Base-by-base conservation (phyloP, 2,888 invertebrate species). In the Dichetophora obliterata region DNA sequence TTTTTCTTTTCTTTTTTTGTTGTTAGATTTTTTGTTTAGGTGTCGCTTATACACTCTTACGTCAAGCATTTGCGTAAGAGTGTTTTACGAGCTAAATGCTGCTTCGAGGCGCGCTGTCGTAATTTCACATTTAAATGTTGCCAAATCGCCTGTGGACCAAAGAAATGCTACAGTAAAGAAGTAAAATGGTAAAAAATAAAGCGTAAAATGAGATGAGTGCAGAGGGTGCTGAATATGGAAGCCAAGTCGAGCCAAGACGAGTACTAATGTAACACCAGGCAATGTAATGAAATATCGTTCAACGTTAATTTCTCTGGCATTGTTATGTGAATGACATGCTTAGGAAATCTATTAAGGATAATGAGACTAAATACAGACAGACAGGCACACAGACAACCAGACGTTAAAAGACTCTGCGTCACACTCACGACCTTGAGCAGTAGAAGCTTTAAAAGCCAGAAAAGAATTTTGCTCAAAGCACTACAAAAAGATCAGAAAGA, bases 271-370 rank as follows among this genome's bases (percentile, higher is more conserved):
- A 43, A 48, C 22, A 24, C 65, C 14, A 50, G n/a, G 71, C 37
- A 54, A 71, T 19, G 52, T 52, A 63, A 75, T 71, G 57, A 71
- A 65, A 71, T 57, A 65, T 16, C 70, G 68, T 59, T 59, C 69
- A 75, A 50, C 27, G 59, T 57, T 66, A 75, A 75, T 75, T 75
- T 57, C 74, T 54, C 48, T 75, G 57, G 22, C 75, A 57, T 66
- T 66, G 34, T 66, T 34, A 57, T 19, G 69, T 31, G 69, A 65
- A 74, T 75, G 75, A 57, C 57, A 48, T 75, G 68, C 37, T 37
- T 5, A 61, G 69, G 54, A 71, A 76, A 71, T 71, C 76, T 71
- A 76, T 76, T 76, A 76, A 54, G 76, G 50, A 71, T 76, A 16
- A 34, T 52, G 68, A 48, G 48, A 37, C 6, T 48, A 16, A 73